A percentile compares a stretch with the other conserved stretches of the same genome.
Conservation (phyloP, 2,113 vertebrate species). For the Capricornis sumatraensis region DNA sequence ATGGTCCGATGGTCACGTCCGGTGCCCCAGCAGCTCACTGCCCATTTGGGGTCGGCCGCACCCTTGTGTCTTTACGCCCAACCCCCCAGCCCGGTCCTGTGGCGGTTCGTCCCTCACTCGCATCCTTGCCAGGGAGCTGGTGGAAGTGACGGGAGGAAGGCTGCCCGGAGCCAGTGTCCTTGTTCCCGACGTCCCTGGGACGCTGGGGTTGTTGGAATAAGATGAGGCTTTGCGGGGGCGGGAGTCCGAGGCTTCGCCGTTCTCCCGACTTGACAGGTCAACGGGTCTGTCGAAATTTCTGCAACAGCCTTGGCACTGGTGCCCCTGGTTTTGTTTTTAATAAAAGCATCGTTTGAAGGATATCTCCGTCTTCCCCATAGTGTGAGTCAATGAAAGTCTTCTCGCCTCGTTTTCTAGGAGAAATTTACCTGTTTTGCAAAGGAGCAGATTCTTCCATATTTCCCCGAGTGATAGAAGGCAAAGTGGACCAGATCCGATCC, state of each 20-base stretch:
- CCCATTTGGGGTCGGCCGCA: background rate
- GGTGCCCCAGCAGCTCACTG: background rate
- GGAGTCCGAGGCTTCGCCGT: background rate
- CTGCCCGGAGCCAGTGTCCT: no score
- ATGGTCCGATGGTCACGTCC: fast-evolving
- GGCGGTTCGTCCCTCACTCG: background rate
- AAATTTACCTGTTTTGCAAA: slow-evolving; percentile 95
- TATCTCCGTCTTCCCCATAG: background rate
- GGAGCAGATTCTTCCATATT: slow-evolving; percentile 98
- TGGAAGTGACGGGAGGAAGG: background rate
- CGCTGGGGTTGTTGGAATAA: background rate
- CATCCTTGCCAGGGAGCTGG: background rate
- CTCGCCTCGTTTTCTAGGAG: slow-evolving; percentile 79
- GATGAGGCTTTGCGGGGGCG: fast-evolving
- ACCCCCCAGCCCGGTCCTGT: fast-evolving
- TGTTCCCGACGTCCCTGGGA: background rate
- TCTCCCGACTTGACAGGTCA: background rate
- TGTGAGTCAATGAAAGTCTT: background rate
- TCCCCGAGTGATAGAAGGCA: slow-evolving; percentile 92
- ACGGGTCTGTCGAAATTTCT: background rate
- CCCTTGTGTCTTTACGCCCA: fast-evolving
- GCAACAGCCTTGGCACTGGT: fast-evolving
- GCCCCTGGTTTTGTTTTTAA: background rate
- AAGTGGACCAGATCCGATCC: slow-evolving; percentile 90
- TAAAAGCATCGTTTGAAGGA: background rate